Evolutionary conservation across 2,888 invertebrate species (phyloP).

Genomic region (Tipula unca): DNA sequence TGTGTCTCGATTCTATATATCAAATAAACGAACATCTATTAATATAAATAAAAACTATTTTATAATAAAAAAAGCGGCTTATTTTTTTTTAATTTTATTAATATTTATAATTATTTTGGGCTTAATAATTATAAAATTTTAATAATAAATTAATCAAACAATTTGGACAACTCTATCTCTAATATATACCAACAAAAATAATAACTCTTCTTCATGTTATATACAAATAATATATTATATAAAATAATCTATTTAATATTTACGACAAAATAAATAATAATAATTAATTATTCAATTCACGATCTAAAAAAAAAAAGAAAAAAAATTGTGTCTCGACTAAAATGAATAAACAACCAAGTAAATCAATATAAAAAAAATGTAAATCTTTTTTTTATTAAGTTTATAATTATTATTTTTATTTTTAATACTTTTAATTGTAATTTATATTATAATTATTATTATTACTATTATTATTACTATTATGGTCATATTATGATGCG

Average conservation of each 20-base stretch:
- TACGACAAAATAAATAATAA: not conserved
- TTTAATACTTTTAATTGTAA: not conserved
- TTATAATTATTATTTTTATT: not conserved
- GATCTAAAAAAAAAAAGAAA: not conserved
- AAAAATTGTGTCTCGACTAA: slow-evolving; percentile 2
- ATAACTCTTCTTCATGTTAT: not conserved
- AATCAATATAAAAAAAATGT: not conserved
- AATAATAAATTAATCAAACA: not conserved
- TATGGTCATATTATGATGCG: not conserved
- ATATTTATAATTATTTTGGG: slow-evolving; percentile 17
- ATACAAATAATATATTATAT: not conserved
- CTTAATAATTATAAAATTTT: not conserved
- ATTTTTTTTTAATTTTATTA: slow-evolving; percentile 15
- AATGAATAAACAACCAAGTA: not conserved
- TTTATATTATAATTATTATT: not conserved
- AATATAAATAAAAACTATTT: slow-evolving; percentile 14
- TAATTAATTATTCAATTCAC: slow-evolving; percentile 14
- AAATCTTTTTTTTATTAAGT: not conserved
- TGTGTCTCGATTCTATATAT: slow-evolving; percentile 18
- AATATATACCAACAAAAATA: not conserved
- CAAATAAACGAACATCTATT: not conserved
- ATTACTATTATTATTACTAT: not conserved
- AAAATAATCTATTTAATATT: not conserved
- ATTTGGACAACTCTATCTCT: not conserved
- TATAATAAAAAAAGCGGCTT: slow-evolving; percentile 14